Conservation (phyloP, 2,113 vertebrate genomes). For the Hydropotes inermis region DNA sequence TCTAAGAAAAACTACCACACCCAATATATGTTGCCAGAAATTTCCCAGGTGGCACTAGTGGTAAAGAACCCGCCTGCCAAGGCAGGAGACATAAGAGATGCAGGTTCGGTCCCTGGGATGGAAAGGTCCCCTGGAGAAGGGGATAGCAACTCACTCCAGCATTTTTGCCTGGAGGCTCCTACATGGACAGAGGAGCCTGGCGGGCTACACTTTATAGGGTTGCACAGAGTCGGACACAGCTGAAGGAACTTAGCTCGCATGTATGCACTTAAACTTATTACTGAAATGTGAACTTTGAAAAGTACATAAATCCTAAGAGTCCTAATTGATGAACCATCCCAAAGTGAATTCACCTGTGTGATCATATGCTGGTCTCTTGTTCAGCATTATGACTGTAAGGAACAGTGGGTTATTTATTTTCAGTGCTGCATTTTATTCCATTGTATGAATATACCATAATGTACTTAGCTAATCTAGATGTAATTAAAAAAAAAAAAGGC, state of each 20-base stretch:
- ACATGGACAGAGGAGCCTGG: not conserved
- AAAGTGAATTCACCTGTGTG: not conserved
- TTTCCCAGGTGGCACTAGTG: not conserved
- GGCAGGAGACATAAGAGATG: not conserved
- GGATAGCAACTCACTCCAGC: not conserved
- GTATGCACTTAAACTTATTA: not conserved
- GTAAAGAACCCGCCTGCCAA: not conserved
- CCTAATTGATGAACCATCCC: not conserved
- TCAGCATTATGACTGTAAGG: not conserved
- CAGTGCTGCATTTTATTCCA: not conserved
- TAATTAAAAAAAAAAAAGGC: not conserved
- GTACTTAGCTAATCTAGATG: not conserved
- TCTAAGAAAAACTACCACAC: not conserved
- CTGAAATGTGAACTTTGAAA: not conserved
- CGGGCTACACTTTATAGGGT: not conserved
- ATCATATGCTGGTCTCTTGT: not conserved
- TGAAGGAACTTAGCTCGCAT: not conserved
- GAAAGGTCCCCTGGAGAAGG: not conserved
- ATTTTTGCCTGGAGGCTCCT: not conserved
- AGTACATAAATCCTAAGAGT: not conserved
- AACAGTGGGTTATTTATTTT: not conserved
- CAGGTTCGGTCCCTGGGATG: not conserved
- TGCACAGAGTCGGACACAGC: not conserved
- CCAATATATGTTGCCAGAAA: not conserved
- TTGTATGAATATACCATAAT: not conserved